A percentile compares a stretch with the other conserved stretches of the same genome.
These are phyloP conservation scores for Epinephelus lanceolatus DNA, from an alignment of 2,113 vertebrate species.

Conservation along the genomic window DNA sequence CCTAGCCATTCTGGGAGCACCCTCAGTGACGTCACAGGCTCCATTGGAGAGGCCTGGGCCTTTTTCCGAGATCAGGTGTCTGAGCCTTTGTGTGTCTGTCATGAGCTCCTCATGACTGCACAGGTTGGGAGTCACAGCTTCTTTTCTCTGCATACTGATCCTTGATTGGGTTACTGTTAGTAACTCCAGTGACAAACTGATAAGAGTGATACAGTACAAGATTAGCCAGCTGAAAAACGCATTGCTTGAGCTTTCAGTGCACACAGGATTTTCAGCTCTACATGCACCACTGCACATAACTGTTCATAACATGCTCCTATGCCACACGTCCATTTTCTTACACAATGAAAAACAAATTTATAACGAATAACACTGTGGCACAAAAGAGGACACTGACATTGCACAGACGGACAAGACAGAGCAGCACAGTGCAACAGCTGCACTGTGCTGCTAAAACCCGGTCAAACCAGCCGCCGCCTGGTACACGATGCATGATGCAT, in stretches of 20 bases:
- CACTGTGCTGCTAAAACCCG: too few relatives aligned
- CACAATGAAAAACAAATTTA: too few relatives aligned
- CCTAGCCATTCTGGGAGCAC: conserved; percentile 51
- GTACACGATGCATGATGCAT: too few relatives aligned
- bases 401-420: too few relatives aligned
- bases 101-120: neutral
- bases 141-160: conserved; percentile 34
- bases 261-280: too few relatives aligned
- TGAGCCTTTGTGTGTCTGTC: conserved; percentile 67
- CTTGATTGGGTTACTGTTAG: conserved; percentile 33
- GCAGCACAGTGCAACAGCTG: too few relatives aligned
- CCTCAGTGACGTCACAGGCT: conserved; percentile 50
- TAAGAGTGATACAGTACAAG: conserved; percentile 22
- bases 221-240: conserved; percentile 13
- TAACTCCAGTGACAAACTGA: conserved; percentile 24
- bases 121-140: conserved; percentile 14
- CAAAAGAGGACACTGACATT: too few relatives aligned
- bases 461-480: too few relatives aligned
- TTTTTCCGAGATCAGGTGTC: conserved; percentile 84
- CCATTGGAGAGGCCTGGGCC: conserved; percentile 41
- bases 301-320: too few relatives aligned
- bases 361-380: too few relatives aligned
- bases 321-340: too few relatives aligned
- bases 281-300: too few relatives aligned
- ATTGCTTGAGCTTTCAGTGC: neutral